These are phyloP conservation scores for Zaprionus gabonicus DNA, from an alignment of 1,140 invertebrate genomes.

Conservation along the genomic window DNA sequence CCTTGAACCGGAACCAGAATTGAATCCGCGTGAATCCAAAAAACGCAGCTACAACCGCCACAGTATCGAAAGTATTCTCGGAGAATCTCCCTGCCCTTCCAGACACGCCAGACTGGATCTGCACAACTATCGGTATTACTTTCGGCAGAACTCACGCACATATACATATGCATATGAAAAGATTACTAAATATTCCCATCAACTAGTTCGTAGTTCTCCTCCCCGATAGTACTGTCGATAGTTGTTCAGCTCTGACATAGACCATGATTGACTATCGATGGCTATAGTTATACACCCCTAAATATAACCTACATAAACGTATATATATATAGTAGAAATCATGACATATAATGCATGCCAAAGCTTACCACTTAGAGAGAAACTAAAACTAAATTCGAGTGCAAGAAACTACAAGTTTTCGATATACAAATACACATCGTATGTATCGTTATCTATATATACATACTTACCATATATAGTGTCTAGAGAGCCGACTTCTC, in stretches of 20 bases:
- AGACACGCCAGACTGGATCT: conserved; percentile 35
- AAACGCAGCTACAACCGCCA: conserved; percentile 29
- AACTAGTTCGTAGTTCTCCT: neutral
- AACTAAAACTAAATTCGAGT: conserved; percentile 61
- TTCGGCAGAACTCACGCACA: neutral
- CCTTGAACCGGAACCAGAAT: conserved; percentile 29
- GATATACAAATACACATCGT: conserved; percentile 22
- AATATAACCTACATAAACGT: conserved; percentile 24
- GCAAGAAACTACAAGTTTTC: conserved; percentile 77
- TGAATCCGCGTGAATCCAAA: conserved; percentile 28
- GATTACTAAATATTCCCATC: neutral
- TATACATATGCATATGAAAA: neutral
- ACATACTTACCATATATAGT: conserved; percentile 42
- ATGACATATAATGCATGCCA: conserved; percentile 84
- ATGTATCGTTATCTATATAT: conserved; percentile 21
- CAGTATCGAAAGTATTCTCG: conserved; percentile 73
- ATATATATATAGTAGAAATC: conserved; percentile 53
- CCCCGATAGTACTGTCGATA: neutral
- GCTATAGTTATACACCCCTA: conserved; percentile 44
- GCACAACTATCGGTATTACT: conserved; percentile 5
- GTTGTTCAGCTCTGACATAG: conserved; percentile 16
- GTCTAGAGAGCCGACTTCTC: conserved; percentile 7
- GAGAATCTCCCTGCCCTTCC: conserved; percentile 70
- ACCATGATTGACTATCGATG: conserved; percentile 41
- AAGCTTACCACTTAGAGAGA: conserved; percentile 82